Evolutionary conservation across 37 sponge, comb jelly and placozoan genomes (phyloP), one percentile per base, ranked within the genome.

Genomic region (Cladorhizidae sp.): DNA sequence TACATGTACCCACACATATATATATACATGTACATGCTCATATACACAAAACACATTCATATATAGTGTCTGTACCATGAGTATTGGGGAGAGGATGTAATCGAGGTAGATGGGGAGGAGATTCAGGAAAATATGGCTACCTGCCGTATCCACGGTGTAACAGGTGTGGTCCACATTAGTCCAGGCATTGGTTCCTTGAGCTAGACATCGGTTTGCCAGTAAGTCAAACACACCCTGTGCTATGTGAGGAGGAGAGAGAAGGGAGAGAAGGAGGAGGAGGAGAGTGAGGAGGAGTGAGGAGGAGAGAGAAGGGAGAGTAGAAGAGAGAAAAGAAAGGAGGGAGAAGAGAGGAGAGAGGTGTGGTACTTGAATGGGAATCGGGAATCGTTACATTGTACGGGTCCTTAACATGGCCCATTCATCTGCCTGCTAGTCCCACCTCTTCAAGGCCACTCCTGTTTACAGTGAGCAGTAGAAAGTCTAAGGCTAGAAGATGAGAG

Each of bases 121-220:
- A 29, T 87, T 83, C 32, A 98, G 91, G 70, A 98, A 98, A 17
- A 96, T 96, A 32, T 93, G 87, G 41, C 81, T 83, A 29, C 99
- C 99, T 7, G 99, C 99, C 32, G 94, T 95, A 0, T 77, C 87
- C 35, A 98, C 73, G 1, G 99, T 98, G 91, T 98, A 98, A 61
- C 89, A 90, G 36, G 99, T 98, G 82, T 98, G 92, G 83, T 98
- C 99, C 43, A 83, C 85, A 61, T 95, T 96, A 0, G 99, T 98
- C 97, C 97, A 98, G 8, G 99, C 99, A 75, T 98, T 98, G 26
- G 99, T 98, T 8, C 99, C 99, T 39, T 91, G 89, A 3, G 99
- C 89, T 1, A 95, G 80, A 64, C 99, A 95, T 2, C 96, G 93
- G 42, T 94, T 97, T 29, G 95, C 95, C 57, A 94, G 62, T 61